Evolutionary conservation across 2,888 invertebrate species (phyloP).

Genomic region (Tachina grossa): DNA sequence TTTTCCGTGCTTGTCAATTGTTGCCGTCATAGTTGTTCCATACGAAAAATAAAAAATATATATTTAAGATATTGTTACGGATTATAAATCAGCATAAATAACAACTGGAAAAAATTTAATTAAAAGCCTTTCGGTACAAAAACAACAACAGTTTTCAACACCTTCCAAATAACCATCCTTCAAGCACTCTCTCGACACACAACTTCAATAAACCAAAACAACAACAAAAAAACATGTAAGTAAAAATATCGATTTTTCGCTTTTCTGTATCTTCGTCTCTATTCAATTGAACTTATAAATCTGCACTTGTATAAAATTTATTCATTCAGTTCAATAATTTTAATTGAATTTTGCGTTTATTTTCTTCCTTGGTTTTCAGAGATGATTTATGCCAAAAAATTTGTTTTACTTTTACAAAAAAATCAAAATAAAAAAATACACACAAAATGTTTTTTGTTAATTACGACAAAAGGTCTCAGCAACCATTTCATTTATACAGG

Average conservation of each 20-base stretch:
- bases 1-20: slow-evolving; percentile 70
- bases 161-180: slow-evolving; percentile 54
- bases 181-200: slow-evolving; percentile 37
- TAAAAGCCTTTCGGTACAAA: slow-evolving; percentile 65
- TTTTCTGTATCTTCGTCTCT: slow-evolving; percentile 11
- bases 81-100: slow-evolving; percentile 35
- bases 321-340: slow-evolving; percentile 42
- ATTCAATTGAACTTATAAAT: slow-evolving; percentile 49
- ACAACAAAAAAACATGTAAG: slow-evolving; percentile 59
- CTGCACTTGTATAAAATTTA: slow-evolving; percentile 52
- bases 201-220: slow-evolving; percentile 46
- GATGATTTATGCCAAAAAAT: slow-evolving; percentile 11
- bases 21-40: slow-evolving; percentile 26
- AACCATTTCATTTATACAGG: neutral
- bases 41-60: neutral
- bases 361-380: slow-evolving; percentile 1
- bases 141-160: slow-evolving; percentile 67
- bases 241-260: slow-evolving; percentile 60
- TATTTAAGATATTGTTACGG: slow-evolving; percentile 40
- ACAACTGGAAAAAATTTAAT: slow-evolving; percentile 31
- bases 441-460: neutral
- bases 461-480: neutral
- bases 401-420: slow-evolving; percentile 1
- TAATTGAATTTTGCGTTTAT: slow-evolving; percentile 28
- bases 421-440: neutral